Evolutionary conservation across 2,113 vertebrate genomes (phyloP).

Genomic region (Gambusia holbrooki): DNA sequence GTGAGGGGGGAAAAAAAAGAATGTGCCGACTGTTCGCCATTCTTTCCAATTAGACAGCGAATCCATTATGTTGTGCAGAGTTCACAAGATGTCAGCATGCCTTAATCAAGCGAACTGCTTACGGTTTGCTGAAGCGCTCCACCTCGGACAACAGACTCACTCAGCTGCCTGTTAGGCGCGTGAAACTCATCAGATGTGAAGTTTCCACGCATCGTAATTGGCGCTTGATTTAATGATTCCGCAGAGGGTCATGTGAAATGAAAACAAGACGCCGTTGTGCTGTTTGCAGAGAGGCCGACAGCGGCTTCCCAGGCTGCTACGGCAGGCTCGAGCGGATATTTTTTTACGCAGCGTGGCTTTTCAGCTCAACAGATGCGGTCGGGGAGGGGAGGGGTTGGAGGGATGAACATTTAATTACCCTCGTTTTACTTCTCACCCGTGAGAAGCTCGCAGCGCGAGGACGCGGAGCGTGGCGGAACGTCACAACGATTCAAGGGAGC

Average conservation of each 20-base stretch:
- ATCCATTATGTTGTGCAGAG: constrained; percentile 82
- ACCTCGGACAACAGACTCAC: constrained; percentile 79
- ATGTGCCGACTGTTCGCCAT: constrained; percentile 44
- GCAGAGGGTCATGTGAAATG: constrained; percentile 72
- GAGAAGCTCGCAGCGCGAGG: constrained; percentile 33
- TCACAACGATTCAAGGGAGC: constrained; percentile 49
- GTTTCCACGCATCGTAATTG: constrained; percentile 87
- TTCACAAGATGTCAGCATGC: constrained; percentile 77
- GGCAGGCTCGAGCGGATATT: constrained; percentile 52
- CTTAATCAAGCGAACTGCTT: constrained; percentile 87
- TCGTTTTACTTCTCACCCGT: constrained; percentile 67
- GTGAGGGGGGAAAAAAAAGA: constrained; percentile 7
- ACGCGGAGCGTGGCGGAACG: constrained; percentile 35
- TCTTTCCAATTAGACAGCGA: constrained; percentile 83
- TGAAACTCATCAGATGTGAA: constrained; percentile 84
- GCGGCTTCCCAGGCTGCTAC: constrained; percentile 5
- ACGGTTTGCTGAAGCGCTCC: constrained; percentile 83
- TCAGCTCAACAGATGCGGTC: constrained; percentile 56
- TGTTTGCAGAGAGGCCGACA: constrained; percentile 23
- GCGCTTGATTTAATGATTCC: constrained; percentile 84
- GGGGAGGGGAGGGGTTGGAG: constrained; percentile 21
- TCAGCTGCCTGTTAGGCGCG: constrained; percentile 85
- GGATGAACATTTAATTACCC: constrained; percentile 73
- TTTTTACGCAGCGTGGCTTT: constrained; percentile 60
- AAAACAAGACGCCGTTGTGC: constrained; percentile 58